A percentile compares a stretch with the other conserved stretches of the same genome.
These are phyloP conservation scores for Pithys albifrons DNA, from an alignment of 2,113 vertebrate species.

Conservation along the genomic window DNA sequence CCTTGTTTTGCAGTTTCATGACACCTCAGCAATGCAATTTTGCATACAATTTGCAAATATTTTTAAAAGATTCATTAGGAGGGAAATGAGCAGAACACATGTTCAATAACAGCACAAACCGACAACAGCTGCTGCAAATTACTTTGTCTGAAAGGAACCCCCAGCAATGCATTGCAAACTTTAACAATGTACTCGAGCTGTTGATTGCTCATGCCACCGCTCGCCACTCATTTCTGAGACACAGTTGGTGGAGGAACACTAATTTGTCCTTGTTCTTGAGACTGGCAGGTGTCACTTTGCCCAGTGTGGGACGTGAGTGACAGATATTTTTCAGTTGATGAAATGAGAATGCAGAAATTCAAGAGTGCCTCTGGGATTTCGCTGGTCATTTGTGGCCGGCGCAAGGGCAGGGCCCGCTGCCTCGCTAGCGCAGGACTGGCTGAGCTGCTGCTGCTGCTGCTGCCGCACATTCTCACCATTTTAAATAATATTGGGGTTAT, in stretches of 20 bases:
- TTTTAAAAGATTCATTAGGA: slow-evolving; percentile 48
- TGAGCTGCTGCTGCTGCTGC: slow-evolving; percentile 47
- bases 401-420: slow-evolving; percentile 85
- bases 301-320: slow-evolving; percentile 84
- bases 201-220: slow-evolving; percentile 18
- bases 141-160: slow-evolving; percentile 57
- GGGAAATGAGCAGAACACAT: slow-evolving; percentile 22
- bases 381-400: slow-evolving; percentile 94
- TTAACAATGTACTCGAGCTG: slow-evolving; percentile 66
- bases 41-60: slow-evolving; percentile 46
- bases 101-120: slow-evolving; percentile 35
- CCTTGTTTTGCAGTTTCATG: background rate
- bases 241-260: slow-evolving; percentile 75
- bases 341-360: slow-evolving; percentile 94
- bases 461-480: slow-evolving; percentile 49
- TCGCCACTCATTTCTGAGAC: slow-evolving; percentile 66
- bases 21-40: background rate
- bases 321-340: slow-evolving; percentile 86
- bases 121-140: slow-evolving; percentile 64
- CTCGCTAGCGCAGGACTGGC: slow-evolving; percentile 70
- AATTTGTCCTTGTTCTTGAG: slow-evolving; percentile 91
- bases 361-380: slow-evolving; percentile 93
- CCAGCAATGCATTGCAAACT: slow-evolving; percentile 63
- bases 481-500: slow-evolving; percentile 72
- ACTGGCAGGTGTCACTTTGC: slow-evolving; percentile 98